Evolutionary conservation across 92 coral and sea anemone genomes (phyloP).

Genomic region (Hydrozoanthus gracilis): DNA sequence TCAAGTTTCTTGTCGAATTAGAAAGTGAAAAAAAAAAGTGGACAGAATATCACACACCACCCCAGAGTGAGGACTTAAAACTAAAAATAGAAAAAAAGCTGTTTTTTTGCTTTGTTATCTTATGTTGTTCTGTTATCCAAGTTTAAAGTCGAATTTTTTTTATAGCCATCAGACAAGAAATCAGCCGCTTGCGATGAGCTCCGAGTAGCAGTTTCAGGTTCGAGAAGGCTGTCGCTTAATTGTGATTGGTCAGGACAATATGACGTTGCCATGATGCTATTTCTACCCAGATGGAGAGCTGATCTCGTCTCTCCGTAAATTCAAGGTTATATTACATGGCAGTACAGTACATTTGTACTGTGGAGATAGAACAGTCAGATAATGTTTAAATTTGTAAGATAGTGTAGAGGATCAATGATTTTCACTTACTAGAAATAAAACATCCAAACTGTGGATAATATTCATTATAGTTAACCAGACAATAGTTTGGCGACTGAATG

Average conservation of each 20-base stretch:
- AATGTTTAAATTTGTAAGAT: conserved; percentile 24
- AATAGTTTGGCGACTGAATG: background rate
- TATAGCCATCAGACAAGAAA: conserved; percentile 44
- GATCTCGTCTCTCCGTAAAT: background rate
- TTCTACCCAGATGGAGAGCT: background rate
- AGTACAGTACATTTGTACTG: conserved; percentile 32
- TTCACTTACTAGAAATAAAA: background rate
- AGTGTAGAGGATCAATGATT: background rate
- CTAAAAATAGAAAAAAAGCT: too few species aligned
- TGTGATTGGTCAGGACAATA: background rate
- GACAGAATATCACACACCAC: too few species aligned
- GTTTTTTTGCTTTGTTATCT: too few species aligned
- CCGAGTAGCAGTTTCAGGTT: background rate
- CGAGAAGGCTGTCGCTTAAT: background rate
- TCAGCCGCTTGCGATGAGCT: conserved; percentile 23
- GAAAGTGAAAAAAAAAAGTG: too few species aligned
- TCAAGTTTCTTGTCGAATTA: too few species aligned
- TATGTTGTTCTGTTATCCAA: too few species aligned
- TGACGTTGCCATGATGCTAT: background rate
- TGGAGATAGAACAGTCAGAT: conserved; percentile 18
- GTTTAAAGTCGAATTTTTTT: background rate
- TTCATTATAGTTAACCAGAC: background rate
- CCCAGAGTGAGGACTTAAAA: too few species aligned
- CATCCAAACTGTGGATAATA: background rate
- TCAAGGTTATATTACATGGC: conserved; percentile 16